phyloP scores from a whole-genome alignment of 2,113 vertebrate species.

The Solea senegalensis region DNA sequence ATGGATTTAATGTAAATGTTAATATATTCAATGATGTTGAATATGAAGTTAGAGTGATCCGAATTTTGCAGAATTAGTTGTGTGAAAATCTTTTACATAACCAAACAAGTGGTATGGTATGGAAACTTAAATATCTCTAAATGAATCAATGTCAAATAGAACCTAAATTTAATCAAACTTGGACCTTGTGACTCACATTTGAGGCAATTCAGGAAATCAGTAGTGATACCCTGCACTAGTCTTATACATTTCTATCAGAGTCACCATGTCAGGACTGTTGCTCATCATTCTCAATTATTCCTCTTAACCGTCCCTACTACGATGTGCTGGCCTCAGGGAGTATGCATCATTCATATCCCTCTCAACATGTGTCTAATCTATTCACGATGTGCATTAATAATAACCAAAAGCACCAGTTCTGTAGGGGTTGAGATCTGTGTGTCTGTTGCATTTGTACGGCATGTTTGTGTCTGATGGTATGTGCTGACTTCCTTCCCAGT shows the following conservation, averaged over 20 bases:
- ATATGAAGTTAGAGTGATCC: no score
- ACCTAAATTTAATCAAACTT: no score
- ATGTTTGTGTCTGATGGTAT: slow-evolving; percentile 1
- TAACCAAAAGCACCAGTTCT: slow-evolving; percentile 34
- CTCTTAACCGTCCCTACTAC: slow-evolving; percentile 25
- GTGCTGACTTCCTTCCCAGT: slow-evolving; percentile 6
- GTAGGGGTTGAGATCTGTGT: slow-evolving; percentile 6
- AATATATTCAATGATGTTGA: no score
- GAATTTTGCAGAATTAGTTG: no score
- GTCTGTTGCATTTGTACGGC: neutral
- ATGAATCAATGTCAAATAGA: no score
- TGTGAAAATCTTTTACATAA: no score
- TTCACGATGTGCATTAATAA: slow-evolving; percentile 57
- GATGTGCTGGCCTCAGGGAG: slow-evolving; percentile 43
- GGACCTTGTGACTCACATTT: no score
- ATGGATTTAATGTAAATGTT: no score
- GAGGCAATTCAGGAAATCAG: no score
- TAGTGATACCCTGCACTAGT: no score
- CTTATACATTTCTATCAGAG: neutral
- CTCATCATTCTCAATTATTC: slow-evolving; percentile 35
- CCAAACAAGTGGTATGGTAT: no score
- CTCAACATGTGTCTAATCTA: slow-evolving; percentile 57
- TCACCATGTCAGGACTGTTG: slow-evolving; percentile 13
- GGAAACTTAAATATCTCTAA: no score
- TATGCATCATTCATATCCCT: slow-evolving; percentile 69